phyloP scores from a whole-genome alignment of 2,888 invertebrate genomes.

The Orchestes rusci region DNA sequence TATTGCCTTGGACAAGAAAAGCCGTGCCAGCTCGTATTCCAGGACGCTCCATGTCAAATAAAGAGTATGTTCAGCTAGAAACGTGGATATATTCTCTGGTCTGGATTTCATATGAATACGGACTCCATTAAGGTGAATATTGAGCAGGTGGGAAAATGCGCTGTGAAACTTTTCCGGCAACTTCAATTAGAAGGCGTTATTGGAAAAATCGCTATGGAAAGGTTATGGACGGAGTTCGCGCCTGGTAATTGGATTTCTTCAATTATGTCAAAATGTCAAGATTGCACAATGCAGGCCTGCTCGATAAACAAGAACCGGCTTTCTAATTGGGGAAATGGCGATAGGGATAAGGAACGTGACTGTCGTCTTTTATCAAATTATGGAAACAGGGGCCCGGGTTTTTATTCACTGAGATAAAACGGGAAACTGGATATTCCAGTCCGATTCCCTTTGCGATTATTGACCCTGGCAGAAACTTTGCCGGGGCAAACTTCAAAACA shows the following conservation, averaged over 20 bases:
- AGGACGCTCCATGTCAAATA: constrained; percentile 5
- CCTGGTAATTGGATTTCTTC: constrained; percentile 22
- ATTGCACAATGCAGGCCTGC: constrained; percentile 5
- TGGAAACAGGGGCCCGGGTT: constrained; percentile 3
- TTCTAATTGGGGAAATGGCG: constrained; percentile 1
- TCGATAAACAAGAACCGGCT: constrained; percentile 12
- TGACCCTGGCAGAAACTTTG: too few relatives aligned
- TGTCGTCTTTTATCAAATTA: constrained; percentile 7
- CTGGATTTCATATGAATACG: too few relatives aligned
- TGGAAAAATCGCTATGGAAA: constrained; percentile 17
- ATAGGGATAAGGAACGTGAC: too few relatives aligned
- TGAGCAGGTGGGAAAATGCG: not conserved
- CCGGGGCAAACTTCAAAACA: too few relatives aligned
- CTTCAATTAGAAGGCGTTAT: constrained; percentile 23
- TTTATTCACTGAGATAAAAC: not conserved
- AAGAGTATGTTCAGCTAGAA: not conserved
- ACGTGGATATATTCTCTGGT: too few relatives aligned
- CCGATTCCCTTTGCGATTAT: too few relatives aligned
- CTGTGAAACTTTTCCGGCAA: constrained; percentile 13
- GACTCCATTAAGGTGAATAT: too few relatives aligned
- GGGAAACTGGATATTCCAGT: too few relatives aligned
- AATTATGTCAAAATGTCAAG: constrained; percentile 14
- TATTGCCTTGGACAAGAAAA: constrained; percentile 12
- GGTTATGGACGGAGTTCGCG: constrained; percentile 22
- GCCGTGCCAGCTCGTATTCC: constrained; percentile 6